Base-by-base conservation (phyloP, 2,888 invertebrate species). In the Oscheius sp. region DNA sequence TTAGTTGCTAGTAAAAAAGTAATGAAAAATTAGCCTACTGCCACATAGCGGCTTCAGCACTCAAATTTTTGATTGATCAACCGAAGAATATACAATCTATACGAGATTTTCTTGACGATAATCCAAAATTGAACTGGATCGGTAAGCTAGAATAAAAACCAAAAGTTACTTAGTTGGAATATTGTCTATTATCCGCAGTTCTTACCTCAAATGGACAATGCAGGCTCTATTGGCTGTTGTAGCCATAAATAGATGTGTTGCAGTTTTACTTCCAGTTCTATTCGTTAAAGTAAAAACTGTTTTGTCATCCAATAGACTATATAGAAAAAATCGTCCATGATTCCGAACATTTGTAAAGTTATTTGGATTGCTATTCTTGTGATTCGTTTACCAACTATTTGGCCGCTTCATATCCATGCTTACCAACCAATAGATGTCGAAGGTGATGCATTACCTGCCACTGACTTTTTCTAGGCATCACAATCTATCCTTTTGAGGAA, bases 381-480 rank as follows among this genome's bases (percentile, higher is more conserved):
- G 44, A 26, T 59, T 5, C 59, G 59, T 28, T 44, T 59, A 2
- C 59, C 59, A 0, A n/a, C 30, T 20, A 59, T 59, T 44, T 59
- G 44, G 41, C 59, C 59, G n/a, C 20, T 59, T 24, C 24, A 44
- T 41, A 17, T 59, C 26, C 24, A 14, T 5, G 12, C 24, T 17
- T 41, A 28, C 28, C 41, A 41, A 28, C 44, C 44, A 12, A 28
- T 17, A 28, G 54, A 59, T 41, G 26, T 24, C 14, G 17, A 41
- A 12, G 44, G 59, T n/a, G 24, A 36, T 38, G 14, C 12, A 2
- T 38, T 12, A 22, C 2, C 6, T 51, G 4, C 30, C 8, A 51
- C 28, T 24, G n/a, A 51, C 28, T 12, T 24, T 3, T 8, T 9
- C n/a, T 28, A 54, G 54, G 33, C 17, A 24, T 9, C n/a, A 44